phyloP scores from a whole-genome alignment of 2,113 vertebrate genomes.

The Menura novaehollandiae region DNA sequence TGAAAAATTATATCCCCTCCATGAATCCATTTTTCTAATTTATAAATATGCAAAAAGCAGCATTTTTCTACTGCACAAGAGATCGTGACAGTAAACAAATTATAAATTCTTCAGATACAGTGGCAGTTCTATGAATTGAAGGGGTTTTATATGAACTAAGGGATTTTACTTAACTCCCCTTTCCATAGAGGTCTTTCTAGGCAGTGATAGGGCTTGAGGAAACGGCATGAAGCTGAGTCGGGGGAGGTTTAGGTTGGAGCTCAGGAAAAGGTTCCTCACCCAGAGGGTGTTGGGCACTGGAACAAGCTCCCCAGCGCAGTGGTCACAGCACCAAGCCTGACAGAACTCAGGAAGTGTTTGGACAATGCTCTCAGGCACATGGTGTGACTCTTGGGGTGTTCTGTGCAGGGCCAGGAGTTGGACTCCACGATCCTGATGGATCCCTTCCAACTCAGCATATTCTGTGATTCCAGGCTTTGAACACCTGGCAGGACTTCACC shows the following conservation, averaged over 20 bases:
- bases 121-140: neutral
- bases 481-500: neutral
- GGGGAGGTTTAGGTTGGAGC: neutral
- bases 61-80: neutral
- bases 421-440: too few relatives aligned
- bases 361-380: neutral
- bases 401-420: neutral
- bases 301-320: neutral
- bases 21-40: neutral
- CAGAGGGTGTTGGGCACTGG: neutral
- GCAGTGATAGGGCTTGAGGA: neutral
- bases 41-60: neutral
- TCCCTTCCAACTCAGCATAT: neutral
- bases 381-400: neutral
- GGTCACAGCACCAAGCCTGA: neutral
- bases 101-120: neutral
- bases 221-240: neutral
- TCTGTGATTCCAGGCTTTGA: neutral
- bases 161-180: neutral
- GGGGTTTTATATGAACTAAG: fast-evolving
- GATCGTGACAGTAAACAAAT: fast-evolving
- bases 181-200: neutral
- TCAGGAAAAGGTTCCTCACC: neutral
- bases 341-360: neutral
- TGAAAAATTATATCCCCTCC: neutral